Evolutionary conservation across 2,797 vertebrate species (phyloP).

Genomic region (Gephyroberyx darwinii): DNA sequence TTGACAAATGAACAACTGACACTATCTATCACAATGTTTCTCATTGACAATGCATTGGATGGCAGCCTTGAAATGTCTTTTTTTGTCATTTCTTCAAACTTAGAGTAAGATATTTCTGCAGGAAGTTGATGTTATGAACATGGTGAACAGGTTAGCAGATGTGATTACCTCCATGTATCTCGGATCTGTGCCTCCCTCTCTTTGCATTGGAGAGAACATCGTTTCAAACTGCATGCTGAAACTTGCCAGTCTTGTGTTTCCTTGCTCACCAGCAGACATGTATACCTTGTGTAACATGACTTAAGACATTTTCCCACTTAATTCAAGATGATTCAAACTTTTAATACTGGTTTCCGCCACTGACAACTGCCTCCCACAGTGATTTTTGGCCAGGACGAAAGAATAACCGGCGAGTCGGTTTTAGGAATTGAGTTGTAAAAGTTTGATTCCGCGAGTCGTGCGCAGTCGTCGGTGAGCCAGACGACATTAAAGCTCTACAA

Average conservation of each 20-base stretch:
- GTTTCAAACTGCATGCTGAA: not conserved
- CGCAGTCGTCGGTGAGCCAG: constrained; percentile 24
- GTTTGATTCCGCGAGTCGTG: constrained; percentile 55
- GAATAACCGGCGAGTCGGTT: constrained; percentile 3
- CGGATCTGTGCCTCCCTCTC: not conserved
- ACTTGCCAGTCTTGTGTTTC: constrained; percentile 19
- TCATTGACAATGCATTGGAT: not conserved
- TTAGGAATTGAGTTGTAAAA: constrained; percentile 9
- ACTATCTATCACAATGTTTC: constrained; percentile 1
- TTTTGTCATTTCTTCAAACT: not conserved
- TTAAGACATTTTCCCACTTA: constrained; percentile 15
- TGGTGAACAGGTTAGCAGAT: not conserved
- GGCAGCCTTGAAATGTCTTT: too few relatives aligned
- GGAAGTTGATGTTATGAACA: not conserved
- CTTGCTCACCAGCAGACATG: constrained; percentile 30
- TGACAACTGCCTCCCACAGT: not conserved
- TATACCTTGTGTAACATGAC: constrained; percentile 7
- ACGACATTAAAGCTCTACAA: constrained; percentile 28
- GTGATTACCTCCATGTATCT: too few relatives aligned
- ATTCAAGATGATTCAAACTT: too few relatives aligned
- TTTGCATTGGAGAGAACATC: not conserved
- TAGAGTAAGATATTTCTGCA: not conserved
- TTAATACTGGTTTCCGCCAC: too few relatives aligned
- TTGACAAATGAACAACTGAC: constrained; percentile 1
- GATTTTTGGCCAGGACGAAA: constrained; percentile 15